Conservation (phyloP, 2,888 invertebrate species). For the Hemithea aestivaria region DNA sequence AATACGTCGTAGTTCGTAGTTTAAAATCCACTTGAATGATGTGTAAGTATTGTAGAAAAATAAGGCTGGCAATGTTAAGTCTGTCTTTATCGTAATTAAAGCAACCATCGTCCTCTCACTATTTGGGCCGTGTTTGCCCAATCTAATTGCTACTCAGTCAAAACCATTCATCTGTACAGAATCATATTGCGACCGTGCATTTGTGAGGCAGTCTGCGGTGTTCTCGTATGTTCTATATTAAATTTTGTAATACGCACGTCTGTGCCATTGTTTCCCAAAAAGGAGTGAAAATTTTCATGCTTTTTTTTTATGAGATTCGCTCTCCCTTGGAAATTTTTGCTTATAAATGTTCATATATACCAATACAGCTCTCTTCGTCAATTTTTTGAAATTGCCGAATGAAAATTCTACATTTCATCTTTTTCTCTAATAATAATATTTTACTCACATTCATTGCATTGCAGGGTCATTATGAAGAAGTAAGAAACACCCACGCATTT, state of each 20-base stretch:
- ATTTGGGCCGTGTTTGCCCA: constrained; percentile 64
- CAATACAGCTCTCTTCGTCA: too few species aligned
- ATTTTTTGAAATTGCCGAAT: too few species aligned
- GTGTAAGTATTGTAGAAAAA: too few species aligned
- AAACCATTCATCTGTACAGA: constrained; percentile 63
- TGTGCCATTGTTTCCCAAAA: constrained; percentile 7
- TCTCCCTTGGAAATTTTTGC: not conserved
- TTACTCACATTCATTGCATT: too few species aligned
- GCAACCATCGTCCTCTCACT: not conserved
- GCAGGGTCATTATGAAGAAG: too few species aligned
- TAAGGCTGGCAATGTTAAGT: too few species aligned
- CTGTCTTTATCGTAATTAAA: not conserved
- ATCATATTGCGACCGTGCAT: constrained; percentile 55
- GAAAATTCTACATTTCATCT: too few species aligned
- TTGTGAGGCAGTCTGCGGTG: constrained; percentile 34
- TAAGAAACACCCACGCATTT: too few species aligned
- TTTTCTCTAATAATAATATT: too few species aligned
- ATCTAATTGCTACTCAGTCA: constrained; percentile 73
- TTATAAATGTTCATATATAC: too few species aligned
- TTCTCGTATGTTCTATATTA: constrained; percentile 20
- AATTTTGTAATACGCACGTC: constrained; percentile 11
- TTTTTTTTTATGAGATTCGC: constrained; percentile 3
- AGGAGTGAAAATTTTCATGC: constrained; percentile 3
- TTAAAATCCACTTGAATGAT: too few species aligned
- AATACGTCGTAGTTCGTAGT: too few species aligned